phyloP scores from a whole-genome alignment of 2,797 vertebrate genomes.

The Darevskia mixta region DNA sequence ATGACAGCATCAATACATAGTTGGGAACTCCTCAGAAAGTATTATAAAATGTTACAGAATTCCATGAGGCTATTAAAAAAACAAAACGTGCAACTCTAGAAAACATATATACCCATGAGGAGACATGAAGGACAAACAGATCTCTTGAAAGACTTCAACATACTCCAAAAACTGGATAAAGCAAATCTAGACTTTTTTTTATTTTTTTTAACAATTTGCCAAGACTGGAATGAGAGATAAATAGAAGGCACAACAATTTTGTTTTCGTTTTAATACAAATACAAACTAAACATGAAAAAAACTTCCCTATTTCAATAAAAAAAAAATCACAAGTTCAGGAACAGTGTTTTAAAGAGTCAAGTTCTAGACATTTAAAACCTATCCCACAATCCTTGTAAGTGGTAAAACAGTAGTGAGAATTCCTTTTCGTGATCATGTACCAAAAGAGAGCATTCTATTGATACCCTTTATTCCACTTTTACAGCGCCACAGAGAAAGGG shows the following conservation, averaged over 20 bases:
- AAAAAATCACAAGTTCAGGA: constrained; percentile 81
- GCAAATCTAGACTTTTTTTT: constrained; percentile 79
- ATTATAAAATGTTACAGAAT: constrained; percentile 30
- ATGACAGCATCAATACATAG: constrained; percentile 17
- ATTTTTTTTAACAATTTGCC: constrained; percentile 82
- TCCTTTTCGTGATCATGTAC: constrained; percentile 78
- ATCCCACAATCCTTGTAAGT: constrained; percentile 80
- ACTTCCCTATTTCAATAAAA: constrained; percentile 82
- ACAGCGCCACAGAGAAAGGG: constrained; percentile 75
- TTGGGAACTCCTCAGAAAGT: constrained; percentile 17
- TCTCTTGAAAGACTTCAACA: constrained; percentile 69
- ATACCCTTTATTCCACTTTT: constrained; percentile 81
- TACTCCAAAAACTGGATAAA: constrained; percentile 77
- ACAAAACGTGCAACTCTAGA: constrained; percentile 5
- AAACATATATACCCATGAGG: not conserved
- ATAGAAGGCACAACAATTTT: constrained; percentile 90
- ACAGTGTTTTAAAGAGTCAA: constrained; percentile 79
- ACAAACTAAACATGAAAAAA: constrained; percentile 85
- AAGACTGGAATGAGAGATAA: constrained; percentile 86
- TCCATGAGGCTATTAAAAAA: constrained; percentile 16
- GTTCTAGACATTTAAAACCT: constrained; percentile 83
- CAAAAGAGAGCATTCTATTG: constrained; percentile 76
- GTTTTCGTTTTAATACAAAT: constrained; percentile 84
- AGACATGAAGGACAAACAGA: constrained; percentile 25
- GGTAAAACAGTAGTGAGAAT: constrained; percentile 80